These are phyloP conservation scores for Sula dactylatra DNA, from an alignment of 2,113 vertebrate species.

Conservation along the genomic window DNA sequence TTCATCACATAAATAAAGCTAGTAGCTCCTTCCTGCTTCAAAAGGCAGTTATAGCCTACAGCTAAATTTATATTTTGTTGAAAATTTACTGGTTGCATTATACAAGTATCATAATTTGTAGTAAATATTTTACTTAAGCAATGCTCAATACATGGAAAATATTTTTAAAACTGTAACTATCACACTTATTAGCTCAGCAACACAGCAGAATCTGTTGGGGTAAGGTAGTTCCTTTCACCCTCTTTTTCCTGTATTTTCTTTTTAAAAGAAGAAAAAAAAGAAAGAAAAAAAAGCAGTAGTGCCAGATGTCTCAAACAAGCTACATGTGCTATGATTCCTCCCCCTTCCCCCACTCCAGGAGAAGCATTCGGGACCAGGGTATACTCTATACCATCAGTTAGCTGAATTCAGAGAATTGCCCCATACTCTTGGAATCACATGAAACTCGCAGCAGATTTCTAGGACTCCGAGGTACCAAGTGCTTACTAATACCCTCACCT, in stretches of 20 bases:
- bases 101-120: neutral
- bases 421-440: rapidly evolving
- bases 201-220: neutral
- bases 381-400: neutral
- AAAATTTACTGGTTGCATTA: neutral
- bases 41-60: neutral
- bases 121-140: neutral
- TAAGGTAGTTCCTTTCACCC: neutral
- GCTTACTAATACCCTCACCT: neutral
- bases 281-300: neutral
- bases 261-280: neutral
- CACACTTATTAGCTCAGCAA: neutral
- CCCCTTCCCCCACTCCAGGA: neutral
- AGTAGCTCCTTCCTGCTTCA: neutral
- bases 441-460: rapidly evolving
- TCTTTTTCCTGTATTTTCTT: neutral
- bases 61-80: neutral
- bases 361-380: neutral
- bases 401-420: neutral
- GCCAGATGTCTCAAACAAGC: slow-evolving; percentile 38
- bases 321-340: neutral
- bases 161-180: neutral
- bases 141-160: neutral
- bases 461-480: neutral
- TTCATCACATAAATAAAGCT: neutral